Evolutionary conservation across 2,888 invertebrate genomes (phyloP), one percentile per base, ranked within the genome.

Genomic region (Pardosa pseudoannulata): DNA sequence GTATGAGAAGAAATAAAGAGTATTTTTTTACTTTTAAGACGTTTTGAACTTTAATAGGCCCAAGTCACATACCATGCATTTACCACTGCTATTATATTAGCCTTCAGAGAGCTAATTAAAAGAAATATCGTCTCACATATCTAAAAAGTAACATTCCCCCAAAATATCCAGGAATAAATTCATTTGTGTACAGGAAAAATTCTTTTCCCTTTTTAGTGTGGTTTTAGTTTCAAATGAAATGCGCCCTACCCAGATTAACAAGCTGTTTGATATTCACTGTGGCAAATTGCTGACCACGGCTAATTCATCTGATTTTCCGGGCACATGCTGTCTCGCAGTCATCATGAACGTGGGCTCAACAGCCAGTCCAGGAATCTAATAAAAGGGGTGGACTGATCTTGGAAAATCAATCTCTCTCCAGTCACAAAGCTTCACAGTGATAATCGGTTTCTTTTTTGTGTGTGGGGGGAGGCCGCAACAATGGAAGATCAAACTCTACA

Each of bases 401-500:
- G 23, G 23, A 56, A 56, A 56, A 56, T 56, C 56, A 56, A 56
- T 56, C 56, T 56, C 23, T 56, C 56, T 23, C 23, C 16, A 16
- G 5, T 23, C 23, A 56, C 19, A 56, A 56, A 6, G 16, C 56
- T 23, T 56, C 65, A 29, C 6, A 29, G 31, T 65, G 29, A 65
- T 65, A 65, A 65, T 65, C 65, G 29, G 13, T 65, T 65, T 65
- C 29, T 50, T 65, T 16, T n/a, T n/a, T n/a, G n/a, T n/a, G n/a
- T n/a, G n/a, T n/a, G n/a, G n/a, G n/a, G n/a, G 31, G 29, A 41
- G 13, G 19, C 50, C 68, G 29, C 81, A 74, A 81, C 74, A 74
- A 75, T 70, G 39, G 74, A 29, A 68, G 50, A 81, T 81, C 81
- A 68, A 75, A 62, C 70, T 68, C 74, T 39, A 50, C 56, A 70